phyloP scores from a whole-genome alignment of 2,888 invertebrate genomes.

The Melinopterus prodromus region DNA sequence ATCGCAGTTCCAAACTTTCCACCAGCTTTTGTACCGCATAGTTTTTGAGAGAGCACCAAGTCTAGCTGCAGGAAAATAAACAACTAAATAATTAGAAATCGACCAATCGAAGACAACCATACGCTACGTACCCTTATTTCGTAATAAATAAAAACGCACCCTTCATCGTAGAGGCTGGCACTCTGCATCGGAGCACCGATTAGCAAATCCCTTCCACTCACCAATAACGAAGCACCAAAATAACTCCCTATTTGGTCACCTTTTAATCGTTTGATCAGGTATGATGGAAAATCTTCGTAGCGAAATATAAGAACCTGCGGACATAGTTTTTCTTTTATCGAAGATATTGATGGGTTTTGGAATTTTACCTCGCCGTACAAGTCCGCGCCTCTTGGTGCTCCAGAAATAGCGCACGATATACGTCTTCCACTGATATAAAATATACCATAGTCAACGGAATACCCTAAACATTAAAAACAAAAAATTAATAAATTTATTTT shows the following conservation, averaged over 20 bases:
- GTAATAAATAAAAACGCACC: conserved; percentile 67
- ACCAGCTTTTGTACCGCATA: conserved; percentile 26
- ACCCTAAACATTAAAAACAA: conserved; percentile 33
- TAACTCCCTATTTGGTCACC: conserved; percentile 31
- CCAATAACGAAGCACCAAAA: conserved; percentile 39
- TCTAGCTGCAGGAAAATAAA: conserved; percentile 26
- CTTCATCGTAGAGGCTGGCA: conserved; percentile 63
- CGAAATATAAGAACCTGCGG: conserved; percentile 30
- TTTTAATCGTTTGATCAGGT: conserved; percentile 24
- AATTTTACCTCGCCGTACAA: conserved; percentile 36
- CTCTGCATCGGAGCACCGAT: conserved; percentile 41
- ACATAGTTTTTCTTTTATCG: not conserved
- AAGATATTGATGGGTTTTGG: not conserved
- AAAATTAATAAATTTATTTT: not conserved
- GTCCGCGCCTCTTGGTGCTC: conserved; percentile 38
- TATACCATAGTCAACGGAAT: conserved; percentile 38
- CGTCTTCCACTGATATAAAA: conserved; percentile 29
- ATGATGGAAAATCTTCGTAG: conserved; percentile 19
- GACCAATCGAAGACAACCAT: conserved; percentile 17
- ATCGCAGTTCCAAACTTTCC: conserved; percentile 53
- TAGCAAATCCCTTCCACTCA: conserved; percentile 36
- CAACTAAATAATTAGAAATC: not conserved
- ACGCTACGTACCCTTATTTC: conserved; percentile 49
- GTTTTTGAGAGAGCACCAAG: conserved; percentile 29
- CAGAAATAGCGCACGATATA: conserved; percentile 33